A percentile compares a stretch with the other conserved stretches of the same genome.
phyloP scores from a whole-genome alignment of 2,888 invertebrate genomes.

The Sinohyriopsis cumingii region DNA sequence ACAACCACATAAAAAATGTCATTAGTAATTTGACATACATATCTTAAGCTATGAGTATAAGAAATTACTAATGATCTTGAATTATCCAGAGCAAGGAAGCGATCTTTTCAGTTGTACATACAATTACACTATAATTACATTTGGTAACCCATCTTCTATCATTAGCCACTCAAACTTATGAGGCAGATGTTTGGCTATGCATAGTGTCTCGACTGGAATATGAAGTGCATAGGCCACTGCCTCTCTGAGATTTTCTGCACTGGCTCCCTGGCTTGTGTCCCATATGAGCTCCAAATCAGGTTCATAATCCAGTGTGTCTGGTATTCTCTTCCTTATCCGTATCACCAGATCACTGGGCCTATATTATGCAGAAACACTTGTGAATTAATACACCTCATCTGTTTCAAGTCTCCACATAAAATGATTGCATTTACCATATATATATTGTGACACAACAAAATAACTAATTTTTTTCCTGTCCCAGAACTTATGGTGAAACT shows the following conservation, averaged over 20 bases:
- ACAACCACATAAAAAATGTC: too few species aligned
- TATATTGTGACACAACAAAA: too few species aligned
- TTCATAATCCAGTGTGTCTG: slow-evolving; percentile 50
- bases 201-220: slow-evolving; percentile 50
- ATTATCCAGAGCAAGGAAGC: too few species aligned
- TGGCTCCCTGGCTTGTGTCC: slow-evolving; percentile 56
- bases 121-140: too few species aligned
- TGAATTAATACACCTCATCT: background rate
- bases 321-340: slow-evolving; percentile 49
- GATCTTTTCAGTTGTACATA: too few species aligned
- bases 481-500: too few species aligned
- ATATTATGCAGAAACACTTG: background rate
- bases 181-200: slow-evolving; percentile 64
- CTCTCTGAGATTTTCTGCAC: slow-evolving; percentile 46
- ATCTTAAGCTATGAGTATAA: too few species aligned
- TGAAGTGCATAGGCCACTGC: slow-evolving; percentile 42
- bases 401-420: background rate
- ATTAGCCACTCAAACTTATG: slow-evolving; percentile 61
- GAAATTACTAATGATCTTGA: too few species aligned
- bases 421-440: too few species aligned
- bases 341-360: slow-evolving; percentile 40
- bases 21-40: too few species aligned
- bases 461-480: too few species aligned
- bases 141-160: slow-evolving; percentile 25
- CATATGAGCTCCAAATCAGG: slow-evolving; percentile 60